phyloP scores from a whole-genome alignment of 2,113 vertebrate genomes.

The Gorsachius goisagi region DNA sequence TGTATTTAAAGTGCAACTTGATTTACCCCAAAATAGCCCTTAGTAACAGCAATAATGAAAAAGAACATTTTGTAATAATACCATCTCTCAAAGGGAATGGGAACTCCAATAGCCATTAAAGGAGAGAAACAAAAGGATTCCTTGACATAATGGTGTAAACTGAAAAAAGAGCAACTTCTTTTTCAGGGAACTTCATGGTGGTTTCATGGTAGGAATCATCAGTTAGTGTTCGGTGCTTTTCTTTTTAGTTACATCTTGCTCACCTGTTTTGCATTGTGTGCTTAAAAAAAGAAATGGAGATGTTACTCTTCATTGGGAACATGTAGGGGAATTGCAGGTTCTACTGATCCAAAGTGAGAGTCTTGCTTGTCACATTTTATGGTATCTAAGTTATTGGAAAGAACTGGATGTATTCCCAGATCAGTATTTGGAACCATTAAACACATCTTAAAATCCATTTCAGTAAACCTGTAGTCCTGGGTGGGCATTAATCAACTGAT shows the following conservation, averaged over 20 bases:
- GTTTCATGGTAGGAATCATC: not conserved
- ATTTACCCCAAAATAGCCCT: not conserved
- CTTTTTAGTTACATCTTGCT: not conserved
- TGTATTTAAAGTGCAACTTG: not conserved
- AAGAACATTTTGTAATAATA: not conserved
- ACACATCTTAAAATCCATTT: not conserved
- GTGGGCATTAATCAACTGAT: not conserved
- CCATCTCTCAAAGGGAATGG: not conserved
- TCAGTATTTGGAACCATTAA: not conserved
- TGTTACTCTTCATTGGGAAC: not conserved
- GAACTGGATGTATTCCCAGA: not conserved
- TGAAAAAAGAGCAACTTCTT: not conserved
- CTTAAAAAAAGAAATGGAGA: not conserved
- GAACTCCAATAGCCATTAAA: not conserved
- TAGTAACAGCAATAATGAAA: not conserved
- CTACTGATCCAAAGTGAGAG: not conserved
- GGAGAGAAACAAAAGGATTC: not conserved
- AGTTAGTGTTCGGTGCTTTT: not conserved
- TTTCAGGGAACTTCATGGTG: not conserved
- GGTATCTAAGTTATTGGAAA: not conserved
- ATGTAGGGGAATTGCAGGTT: rapidly evolving
- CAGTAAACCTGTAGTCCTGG: not conserved
- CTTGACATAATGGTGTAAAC: not conserved
- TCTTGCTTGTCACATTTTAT: not conserved
- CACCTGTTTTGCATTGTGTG: not conserved